Base-by-base conservation (phyloP, 2,888 invertebrate species). In the Sericinus montela region DNA sequence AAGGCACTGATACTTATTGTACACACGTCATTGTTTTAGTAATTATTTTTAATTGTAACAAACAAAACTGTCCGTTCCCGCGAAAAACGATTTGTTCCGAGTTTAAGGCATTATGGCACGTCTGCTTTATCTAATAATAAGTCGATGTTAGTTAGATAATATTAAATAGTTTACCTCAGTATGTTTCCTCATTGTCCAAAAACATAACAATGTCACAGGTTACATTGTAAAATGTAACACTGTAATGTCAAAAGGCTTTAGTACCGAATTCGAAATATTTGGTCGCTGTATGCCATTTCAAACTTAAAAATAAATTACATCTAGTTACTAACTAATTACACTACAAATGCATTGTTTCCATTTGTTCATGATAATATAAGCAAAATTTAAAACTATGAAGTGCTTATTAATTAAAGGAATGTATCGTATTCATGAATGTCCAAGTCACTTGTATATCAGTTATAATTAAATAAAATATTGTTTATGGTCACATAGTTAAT, bases 231-330 rank as follows among this genome's bases (percentile, higher is more conserved):
- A 29, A 4, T 3, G n/a, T 29, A 29, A 29, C 10, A n/a, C n/a
- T 29, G 14, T 29, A 35, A 19, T 36, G n/a, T 28, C 40, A 16
- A 13, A 14, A 45, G 49, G 49, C 49, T 28, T 37, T 23, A 41
- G 47, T 48, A 47, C 32, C 50, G 50, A 45, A 45, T 48, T 25
- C 56, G 62, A 65, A 66, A 70, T 80, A 80, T 81, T 81, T 81
- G 81, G 81, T 81, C 69, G 80, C 80, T 80, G 77, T 79, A 80
- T 79, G 72, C 67, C 67, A 53, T 70, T 60, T 52, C 52, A 50
- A 52, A 44, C 48, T 55, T 46, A 52, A 16, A n/a, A 39, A n/a
- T 15, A 49, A 44, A 32, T 25, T 44, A 42, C 13, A 39, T 3
- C 36, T 49, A 39, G 6, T 28, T 32, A 42, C 10, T 38, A 23